phyloP scores from a whole-genome alignment of 1,140 invertebrate species.

The Cydia splendana region DNA sequence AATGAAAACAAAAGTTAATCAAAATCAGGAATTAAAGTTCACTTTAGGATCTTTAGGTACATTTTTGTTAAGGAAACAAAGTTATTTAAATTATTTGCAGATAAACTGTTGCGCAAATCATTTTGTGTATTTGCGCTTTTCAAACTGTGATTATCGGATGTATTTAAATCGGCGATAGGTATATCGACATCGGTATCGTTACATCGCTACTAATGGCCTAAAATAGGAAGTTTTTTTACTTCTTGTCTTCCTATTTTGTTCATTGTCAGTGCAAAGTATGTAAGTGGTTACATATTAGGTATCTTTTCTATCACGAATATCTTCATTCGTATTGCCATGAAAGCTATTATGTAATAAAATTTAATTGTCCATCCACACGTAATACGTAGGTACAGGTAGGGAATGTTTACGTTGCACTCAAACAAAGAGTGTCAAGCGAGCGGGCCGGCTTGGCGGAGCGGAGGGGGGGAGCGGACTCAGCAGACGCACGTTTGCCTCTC shows the following conservation, averaged over 20 bases:
- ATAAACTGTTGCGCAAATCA: too few relatives aligned
- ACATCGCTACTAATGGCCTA: too few relatives aligned
- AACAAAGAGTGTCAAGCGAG: constrained; percentile 22
- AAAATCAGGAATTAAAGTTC: too few relatives aligned
- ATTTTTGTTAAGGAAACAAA: too few relatives aligned
- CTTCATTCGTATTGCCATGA: background rate
- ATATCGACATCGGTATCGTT: too few relatives aligned
- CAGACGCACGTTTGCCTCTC: background rate
- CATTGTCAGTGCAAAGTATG: background rate
- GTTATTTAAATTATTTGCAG: too few relatives aligned
- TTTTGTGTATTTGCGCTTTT: too few relatives aligned
- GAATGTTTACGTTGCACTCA: constrained; percentile 28
- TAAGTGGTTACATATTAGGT: background rate
- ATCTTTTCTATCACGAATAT: background rate
- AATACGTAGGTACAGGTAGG: background rate
- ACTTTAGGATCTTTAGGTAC: too few relatives aligned
- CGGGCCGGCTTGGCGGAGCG: background rate
- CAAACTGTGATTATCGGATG: too few relatives aligned
- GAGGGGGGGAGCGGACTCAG: background rate
- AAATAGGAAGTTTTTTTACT: too few relatives aligned
- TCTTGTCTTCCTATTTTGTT: background rate
- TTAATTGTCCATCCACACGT: background rate
- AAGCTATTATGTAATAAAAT: background rate
- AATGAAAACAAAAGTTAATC: too few relatives aligned
- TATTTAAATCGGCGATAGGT: too few relatives aligned